Conservation (phyloP, 2,797 vertebrate genomes). For the Chaetophractus vellerosus region DNA sequence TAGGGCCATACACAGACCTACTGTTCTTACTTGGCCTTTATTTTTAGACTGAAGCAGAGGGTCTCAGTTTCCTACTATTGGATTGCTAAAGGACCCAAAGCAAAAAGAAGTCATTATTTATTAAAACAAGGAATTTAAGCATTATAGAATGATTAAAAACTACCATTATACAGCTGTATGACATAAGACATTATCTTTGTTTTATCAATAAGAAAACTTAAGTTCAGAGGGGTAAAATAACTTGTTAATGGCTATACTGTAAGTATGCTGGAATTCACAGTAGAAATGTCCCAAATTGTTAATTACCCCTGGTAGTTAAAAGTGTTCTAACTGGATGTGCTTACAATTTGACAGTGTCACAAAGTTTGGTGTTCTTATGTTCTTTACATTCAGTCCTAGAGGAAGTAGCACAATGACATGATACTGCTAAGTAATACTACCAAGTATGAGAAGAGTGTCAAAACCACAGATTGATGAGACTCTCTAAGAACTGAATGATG, state of each 20-base stretch:
- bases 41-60: conserved; percentile 43
- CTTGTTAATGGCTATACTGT: neutral
- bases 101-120: conserved; percentile 54
- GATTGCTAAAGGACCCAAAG: conserved; percentile 24
- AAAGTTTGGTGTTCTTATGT: neutral
- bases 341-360: neutral
- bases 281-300: conserved; percentile 47
- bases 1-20: neutral
- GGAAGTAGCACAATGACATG: neutral
- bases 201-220: conserved; percentile 49
- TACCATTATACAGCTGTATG: conserved; percentile 35
- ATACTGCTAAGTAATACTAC: conserved; percentile 40
- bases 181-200: neutral
- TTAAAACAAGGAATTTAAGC: conserved; percentile 54
- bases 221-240: conserved; percentile 31
- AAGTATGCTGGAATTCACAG: neutral
- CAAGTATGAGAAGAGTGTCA: conserved; percentile 59
- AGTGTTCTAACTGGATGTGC: neutral
- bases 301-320: neutral
- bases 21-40: neutral
- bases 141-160: conserved; percentile 67
- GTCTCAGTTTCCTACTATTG: conserved; percentile 37
- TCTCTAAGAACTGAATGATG: conserved; percentile 57
- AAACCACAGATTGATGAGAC: conserved; percentile 48
- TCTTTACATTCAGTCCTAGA: conserved; percentile 61